Evolutionary conservation across 2,113 vertebrate species (phyloP), one percentile per base, ranked within the genome.

Genomic region (Camarhynchus parvulus): DNA sequence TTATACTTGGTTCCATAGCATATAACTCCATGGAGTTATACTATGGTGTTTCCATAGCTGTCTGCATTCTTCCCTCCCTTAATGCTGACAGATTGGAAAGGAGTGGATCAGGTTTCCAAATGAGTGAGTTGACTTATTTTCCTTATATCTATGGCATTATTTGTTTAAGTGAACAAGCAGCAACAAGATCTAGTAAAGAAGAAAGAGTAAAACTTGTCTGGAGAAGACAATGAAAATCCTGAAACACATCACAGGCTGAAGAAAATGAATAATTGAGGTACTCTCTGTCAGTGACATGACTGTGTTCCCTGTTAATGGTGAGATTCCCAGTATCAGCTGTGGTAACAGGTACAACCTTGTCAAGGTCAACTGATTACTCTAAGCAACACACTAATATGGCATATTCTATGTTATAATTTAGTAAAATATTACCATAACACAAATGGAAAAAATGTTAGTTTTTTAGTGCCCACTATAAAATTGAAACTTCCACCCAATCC

Each of bases 381-480:
- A 90, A 77, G 78, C 23, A 85, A 42, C 61, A 90, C 50, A 41
- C 15, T 86, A 84, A 52, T 79, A 67, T 35, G 63, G 28, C 66
- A 80, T 18, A 13, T 78, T 76, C 64, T 91, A 9, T 22, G 39
- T 20, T 70, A 41, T 46, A 76, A 79, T 76, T 83, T 72, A 96
- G 83, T 79, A 84, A 90, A 94, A 46, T 75, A 58, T 47, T 66
- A 58, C 39, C 28, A 15, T 81, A 84, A 87, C 8, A 63, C 24
- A 72, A 82, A 49, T 46, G 41, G 49, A 73, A 87, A 87, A 87
- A 82, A 55, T 49, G 67, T 89, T 94, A 95, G 89, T 73, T 91
- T 84, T 66, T 89, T 95, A 95, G 85, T 86, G 73, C 56, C 52
- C 41, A 24, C 35, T 88, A 52, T 1, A 75, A 44, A 80, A 67